Base-by-base conservation (phyloP, 2,797 vertebrate genomes). In the Odontamblyopus rebecca region DNA sequence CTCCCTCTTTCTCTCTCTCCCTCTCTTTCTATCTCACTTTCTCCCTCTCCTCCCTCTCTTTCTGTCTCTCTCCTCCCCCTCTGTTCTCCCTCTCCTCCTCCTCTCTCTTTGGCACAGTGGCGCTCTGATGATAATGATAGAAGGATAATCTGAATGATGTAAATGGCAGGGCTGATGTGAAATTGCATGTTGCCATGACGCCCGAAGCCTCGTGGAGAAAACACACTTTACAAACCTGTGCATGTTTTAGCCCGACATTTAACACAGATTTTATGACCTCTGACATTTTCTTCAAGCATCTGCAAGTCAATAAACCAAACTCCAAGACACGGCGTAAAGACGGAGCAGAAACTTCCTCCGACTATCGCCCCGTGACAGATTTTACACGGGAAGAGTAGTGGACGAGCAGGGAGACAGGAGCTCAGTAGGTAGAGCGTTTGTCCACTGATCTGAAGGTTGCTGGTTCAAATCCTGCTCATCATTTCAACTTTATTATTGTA, bases 121-220 rank as follows among this genome's bases (percentile, higher is more conserved):
- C 70, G 60, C 72, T 75, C 73, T 85, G 75, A 80, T 86, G 60
- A 75, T 74, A 69, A 75, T 76, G 75, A 80, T 72, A 53, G 63
- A 19, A 77, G 84, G 38, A 71, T 86, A 38, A 83, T 85, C 9
- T 72, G 81, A 38, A 76, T 82, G 32, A 73, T 76, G 23, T 63
- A 81, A 23, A 69, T 78, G n/a, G 77, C 81, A 9, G 35, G 35
- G 67, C 65, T 78, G 78, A 82, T 81, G 79, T 79, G 82, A 83
- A 63, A 80, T 81, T 84, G 89, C 86, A 91, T 89, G 90, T 88
- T 87, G 81, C 85, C 75, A 84, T 86, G 86, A 83, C 79, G 82
- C 77, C 86, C 74, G 67, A 63, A 71, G 53, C 64, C 30, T 16
- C 70, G 63, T 64, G 74, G 66, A 69, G 71, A 74, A 83, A 84